A percentile compares a stretch with the other conserved stretches of the same genome.
Evolutionary conservation across 2,113 vertebrate species (phyloP).

Genomic region (Sula dactylatra): DNA sequence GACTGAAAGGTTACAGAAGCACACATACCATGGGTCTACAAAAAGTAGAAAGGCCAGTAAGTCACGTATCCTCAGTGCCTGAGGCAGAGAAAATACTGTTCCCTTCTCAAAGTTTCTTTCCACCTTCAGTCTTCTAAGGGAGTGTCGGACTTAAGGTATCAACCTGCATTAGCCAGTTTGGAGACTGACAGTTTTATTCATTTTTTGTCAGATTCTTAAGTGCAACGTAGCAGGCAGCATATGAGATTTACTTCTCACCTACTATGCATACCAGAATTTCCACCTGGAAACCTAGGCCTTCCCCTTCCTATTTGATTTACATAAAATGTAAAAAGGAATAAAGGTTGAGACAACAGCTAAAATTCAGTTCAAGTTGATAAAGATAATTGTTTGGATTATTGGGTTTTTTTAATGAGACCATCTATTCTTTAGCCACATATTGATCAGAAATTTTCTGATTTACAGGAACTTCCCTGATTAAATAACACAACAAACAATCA

Average conservation of each 20-base stretch:
- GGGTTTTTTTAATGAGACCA: not conserved
- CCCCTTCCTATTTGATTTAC: not conserved
- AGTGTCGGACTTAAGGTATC: not conserved
- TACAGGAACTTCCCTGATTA: not conserved
- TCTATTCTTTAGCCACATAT: not conserved
- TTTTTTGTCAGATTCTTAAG: not conserved
- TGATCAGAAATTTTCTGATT: not conserved
- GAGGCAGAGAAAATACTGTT: slow-evolving; percentile 16
- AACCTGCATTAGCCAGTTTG: not conserved
- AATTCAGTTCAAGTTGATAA: not conserved
- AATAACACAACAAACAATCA: not conserved
- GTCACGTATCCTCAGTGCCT: not conserved
- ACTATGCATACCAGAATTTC: not conserved
- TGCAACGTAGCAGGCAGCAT: not conserved
- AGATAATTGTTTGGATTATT: not conserved
- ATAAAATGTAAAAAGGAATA: not conserved
- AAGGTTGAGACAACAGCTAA: not conserved
- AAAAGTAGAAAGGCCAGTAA: not conserved
- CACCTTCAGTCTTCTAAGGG: not conserved
- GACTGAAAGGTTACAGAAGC: slow-evolving; percentile 40
- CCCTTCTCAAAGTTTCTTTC: not conserved
- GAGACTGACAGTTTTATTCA: not conserved
- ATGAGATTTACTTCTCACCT: not conserved
- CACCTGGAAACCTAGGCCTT: not conserved
- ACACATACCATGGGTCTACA: not conserved